Evolutionary conservation across 2,888 invertebrate species (phyloP).

Genomic region (Lasioglossum calceatum): DNA sequence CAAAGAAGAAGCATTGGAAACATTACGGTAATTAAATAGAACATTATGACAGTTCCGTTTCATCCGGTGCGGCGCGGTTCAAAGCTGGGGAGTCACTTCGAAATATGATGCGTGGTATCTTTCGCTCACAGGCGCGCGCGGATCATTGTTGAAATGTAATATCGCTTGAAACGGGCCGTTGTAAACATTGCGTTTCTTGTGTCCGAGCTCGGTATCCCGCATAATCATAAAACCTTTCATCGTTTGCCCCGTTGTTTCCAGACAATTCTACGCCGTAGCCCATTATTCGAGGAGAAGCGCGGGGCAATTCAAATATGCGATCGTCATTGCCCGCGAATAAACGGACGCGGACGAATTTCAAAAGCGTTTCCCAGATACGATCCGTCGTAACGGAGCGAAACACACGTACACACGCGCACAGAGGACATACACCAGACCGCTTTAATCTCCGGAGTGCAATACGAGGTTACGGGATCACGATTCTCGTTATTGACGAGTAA

Average conservation of each 20-base stretch:
- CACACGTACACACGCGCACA: background rate
- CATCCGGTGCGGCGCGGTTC: background rate
- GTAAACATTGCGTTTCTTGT: background rate
- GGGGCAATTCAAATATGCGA: background rate
- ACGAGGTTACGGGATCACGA: background rate
- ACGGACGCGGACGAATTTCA: constrained; percentile 20
- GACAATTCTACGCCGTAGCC: background rate
- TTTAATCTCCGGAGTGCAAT: constrained; percentile 42
- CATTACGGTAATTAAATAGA: background rate
- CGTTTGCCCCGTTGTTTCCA: background rate
- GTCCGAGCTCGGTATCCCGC: background rate
- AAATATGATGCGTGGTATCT: background rate
- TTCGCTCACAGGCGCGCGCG: background rate
- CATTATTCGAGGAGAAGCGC: constrained; percentile 4
- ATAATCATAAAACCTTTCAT: constrained; percentile 14
- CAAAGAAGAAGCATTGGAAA: background rate
- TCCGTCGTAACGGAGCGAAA: constrained; percentile 29
- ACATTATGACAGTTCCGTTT: background rate
- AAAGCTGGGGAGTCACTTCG: background rate
- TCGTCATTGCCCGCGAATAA: background rate
- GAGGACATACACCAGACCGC: background rate
- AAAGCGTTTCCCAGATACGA: constrained; percentile 12
- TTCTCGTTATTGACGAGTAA: constrained; percentile 49
- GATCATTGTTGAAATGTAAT: constrained; percentile 9
- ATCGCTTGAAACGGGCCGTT: background rate